Conservation (phyloP, 1,140 invertebrate species). For the Hylaeus volcanicus region DNA sequence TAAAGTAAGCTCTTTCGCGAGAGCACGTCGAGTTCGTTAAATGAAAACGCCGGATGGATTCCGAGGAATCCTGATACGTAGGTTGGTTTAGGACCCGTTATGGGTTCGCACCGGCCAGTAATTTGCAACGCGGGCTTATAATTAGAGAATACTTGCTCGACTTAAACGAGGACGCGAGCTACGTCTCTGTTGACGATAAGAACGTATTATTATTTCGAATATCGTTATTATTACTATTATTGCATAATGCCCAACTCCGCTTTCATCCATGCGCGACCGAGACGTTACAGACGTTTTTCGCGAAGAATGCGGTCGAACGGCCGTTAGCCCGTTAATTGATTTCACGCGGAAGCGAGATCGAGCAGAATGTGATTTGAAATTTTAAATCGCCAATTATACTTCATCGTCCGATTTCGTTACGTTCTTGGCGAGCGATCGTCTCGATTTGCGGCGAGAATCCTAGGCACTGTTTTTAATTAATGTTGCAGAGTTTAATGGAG, state of each 20-base stretch:
- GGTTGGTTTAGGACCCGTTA: conserved; percentile 21
- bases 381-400: neutral
- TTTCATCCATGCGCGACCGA: too few relatives aligned
- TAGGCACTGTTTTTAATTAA: too few relatives aligned
- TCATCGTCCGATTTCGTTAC: neutral
- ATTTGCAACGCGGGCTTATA: conserved; percentile 27
- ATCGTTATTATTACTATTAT: too few relatives aligned
- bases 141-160: conserved; percentile 12
- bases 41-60: neutral
- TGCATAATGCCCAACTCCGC: too few relatives aligned
- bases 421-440: too few relatives aligned
- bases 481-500: conserved; percentile 31
- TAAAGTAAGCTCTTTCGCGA: neutral
- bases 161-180: neutral
- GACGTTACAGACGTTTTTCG: too few relatives aligned
- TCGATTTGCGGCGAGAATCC: too few relatives aligned
- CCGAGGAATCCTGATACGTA: neutral
- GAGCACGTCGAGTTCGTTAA: neutral
- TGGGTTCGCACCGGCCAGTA: neutral
- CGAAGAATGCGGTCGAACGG: too few relatives aligned
- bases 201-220: too few relatives aligned
- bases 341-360: too few relatives aligned
- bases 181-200: too few relatives aligned
- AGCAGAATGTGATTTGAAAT: too few relatives aligned
- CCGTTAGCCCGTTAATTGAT: neutral